phyloP scores from a whole-genome alignment of 2,888 invertebrate species.

The Prosopocoilus inquinatus region DNA sequence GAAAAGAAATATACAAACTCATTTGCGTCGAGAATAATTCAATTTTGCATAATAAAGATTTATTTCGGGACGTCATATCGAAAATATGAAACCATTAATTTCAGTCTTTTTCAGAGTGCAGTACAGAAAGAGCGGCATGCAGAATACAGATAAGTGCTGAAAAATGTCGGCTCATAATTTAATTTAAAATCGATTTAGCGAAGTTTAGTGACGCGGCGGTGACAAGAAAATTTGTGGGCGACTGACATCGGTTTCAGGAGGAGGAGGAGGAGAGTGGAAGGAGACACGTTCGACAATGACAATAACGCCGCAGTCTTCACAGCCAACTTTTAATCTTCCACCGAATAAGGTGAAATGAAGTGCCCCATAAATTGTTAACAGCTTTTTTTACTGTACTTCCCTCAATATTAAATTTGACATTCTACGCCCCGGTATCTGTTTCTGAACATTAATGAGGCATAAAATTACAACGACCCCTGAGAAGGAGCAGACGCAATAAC shows the following conservation, averaged over 20 bases:
- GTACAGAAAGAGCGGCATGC: constrained; percentile 30
- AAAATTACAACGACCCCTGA: constrained; percentile 10
- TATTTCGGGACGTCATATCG: constrained; percentile 14
- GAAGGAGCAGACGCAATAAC: too few relatives aligned
- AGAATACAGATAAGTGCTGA: constrained; percentile 45
- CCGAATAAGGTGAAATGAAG: constrained; percentile 30
- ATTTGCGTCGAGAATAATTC: constrained; percentile 6
- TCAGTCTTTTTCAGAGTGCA: constrained; percentile 3
- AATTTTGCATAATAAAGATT: constrained; percentile 18
- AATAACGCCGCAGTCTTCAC: constrained; percentile 8
- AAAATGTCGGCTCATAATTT: constrained; percentile 47
- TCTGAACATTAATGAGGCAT: constrained; percentile 20
- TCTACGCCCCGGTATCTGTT: constrained; percentile 14
- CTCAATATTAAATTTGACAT: constrained; percentile 1
- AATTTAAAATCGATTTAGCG: constrained; percentile 46
- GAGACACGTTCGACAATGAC: not conserved
- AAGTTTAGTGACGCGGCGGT: constrained; percentile 39
- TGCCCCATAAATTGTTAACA: constrained; percentile 35
- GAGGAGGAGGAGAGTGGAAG: not conserved
- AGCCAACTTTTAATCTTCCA: constrained; percentile 30
- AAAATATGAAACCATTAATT: constrained; percentile 19
- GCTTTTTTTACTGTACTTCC: constrained; percentile 13
- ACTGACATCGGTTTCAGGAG: constrained; percentile 34
- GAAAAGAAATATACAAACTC: not conserved
- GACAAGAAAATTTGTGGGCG: constrained; percentile 41